Evolutionary conservation across 2,113 vertebrate genomes (phyloP), one percentile per base, ranked within the genome.

Genomic region (Tupaia tana): DNA sequence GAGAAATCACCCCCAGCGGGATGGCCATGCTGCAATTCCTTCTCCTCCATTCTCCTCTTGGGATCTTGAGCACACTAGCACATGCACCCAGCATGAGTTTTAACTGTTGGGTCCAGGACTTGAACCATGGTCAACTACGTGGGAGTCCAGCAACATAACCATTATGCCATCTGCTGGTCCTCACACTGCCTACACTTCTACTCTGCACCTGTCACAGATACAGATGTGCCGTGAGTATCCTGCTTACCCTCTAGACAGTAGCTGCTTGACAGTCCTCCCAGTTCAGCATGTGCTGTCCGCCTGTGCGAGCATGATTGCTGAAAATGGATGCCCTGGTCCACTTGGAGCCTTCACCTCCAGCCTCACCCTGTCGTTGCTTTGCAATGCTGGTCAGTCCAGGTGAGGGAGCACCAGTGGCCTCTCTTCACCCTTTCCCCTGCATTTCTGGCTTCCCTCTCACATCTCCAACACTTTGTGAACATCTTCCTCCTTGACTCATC

Each of bases 201-300:
- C 43, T 6, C 4, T 43, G 74, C 19, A 0, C 18, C 22, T 69
- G 3, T 1, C 71, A 5, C 6, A 11, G 82, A 20, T 0, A 6
- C 0, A 18, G 10, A 15, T 70, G 27, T 14, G 6, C 19, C 20
- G 3, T 3, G 24, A 19, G 4, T 19, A 6, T 14, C 84, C 61
- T 67, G 7, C 67, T 25, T 18, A 14, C 78, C 70, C 56, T 6
- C 11, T 3, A 14, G 10, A 56, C 54, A 63, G 13, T 19, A 27
- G 85, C 13, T 5, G 6, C 19, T 27, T 19, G 52, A 18, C 56
- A 8, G 0, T 59, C n/a, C 75, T 56, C 52, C 31, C 4, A 16
- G 19, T 54, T 58, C 31, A 58, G 70, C 80, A 80, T 10, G 0
- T 15, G 20, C 25, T 22, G 0, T 24, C 52, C 14, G 11, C 25